Conservation (phyloP, 2,113 vertebrate species). For the Dicaeum eximium region DNA sequence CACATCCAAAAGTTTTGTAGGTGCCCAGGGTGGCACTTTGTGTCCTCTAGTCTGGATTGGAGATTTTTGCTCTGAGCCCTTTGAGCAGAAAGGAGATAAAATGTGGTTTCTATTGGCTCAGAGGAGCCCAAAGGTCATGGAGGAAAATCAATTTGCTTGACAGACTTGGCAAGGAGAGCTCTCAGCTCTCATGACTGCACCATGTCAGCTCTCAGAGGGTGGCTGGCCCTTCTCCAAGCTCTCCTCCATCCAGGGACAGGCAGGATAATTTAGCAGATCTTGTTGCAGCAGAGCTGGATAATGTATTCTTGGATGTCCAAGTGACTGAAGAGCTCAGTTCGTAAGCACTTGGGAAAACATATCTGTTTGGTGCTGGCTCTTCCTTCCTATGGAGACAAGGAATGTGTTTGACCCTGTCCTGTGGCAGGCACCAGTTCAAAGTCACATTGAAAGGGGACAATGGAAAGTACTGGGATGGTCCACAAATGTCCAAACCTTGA, state of each 20-base stretch:
- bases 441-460: not conserved
- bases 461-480: not conserved
- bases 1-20: not conserved
- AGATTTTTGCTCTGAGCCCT: not conserved
- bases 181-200: too few species aligned
- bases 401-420: not conserved
- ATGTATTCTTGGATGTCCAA: not conserved
- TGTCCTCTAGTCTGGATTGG: not conserved
- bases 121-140: not conserved
- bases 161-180: conserved; percentile 22
- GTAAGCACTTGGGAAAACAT: not conserved
- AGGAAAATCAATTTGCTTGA: conserved; percentile 48
- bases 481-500: not conserved
- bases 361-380: not conserved
- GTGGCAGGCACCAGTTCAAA: not conserved
- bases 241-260: not conserved
- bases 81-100: not conserved
- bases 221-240: conserved; percentile 24
- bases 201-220: conserved; percentile 44
- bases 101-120: not conserved
- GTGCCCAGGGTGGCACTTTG: not conserved
- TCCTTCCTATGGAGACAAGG: not conserved
- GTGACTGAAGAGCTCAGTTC: not conserved
- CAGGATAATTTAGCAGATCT: conserved; percentile 14
- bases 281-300: not conserved